Evolutionary conservation across 2,797 vertebrate species (phyloP), one percentile per base, ranked within the genome.

Genomic region (Otolemur crassicaudatus): DNA sequence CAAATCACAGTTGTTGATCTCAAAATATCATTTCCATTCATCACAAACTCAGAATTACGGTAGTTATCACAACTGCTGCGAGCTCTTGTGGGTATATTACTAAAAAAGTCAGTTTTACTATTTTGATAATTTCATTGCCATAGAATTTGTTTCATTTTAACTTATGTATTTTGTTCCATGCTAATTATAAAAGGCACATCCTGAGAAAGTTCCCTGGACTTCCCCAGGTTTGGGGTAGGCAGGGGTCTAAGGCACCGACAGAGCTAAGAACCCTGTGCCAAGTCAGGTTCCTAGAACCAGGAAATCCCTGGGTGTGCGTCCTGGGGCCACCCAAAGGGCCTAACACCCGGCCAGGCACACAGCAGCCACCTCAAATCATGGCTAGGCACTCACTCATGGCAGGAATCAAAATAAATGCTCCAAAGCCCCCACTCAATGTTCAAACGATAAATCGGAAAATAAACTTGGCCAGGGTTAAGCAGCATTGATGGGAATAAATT

Each of bases 81-180:
- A 9, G 37, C 63, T 40, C 46, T 29, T 0, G 1, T 0, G 0
- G 4, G 5, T 0, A 0, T 27, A 20, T 16, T 1, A 27, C 20
- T 9, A 8, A 40, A 80, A 81, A 80, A 63, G n/a, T 12, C 13
- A 11, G 6, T 10, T 65, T 70, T 29, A 5, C 37, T 12, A 19
- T 16, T 79, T 72, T n/a, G 11, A 49, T 49, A 23, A 63, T 40
- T n/a, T 31, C 2, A 16, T 25, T 4, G 58, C 87, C 83, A 58
- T 0, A 49, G 43, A 40, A 14, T 0, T 6, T 46, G 9, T 2
- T 46, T 87, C 60, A 75, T 76, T 37, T 25, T 12, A 49, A 17
- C 14, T 40, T 23, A 10, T 3, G 0, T 7, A 29, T 49, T 60
- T 37, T 13, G 5, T 12, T 10, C 70, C 22, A 31, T 0, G 8